These are phyloP conservation scores for zebrafish (Danio rerio) DNA, from an alignment of 2,113 vertebrate species.

Conservation along the genomic window DNA sequence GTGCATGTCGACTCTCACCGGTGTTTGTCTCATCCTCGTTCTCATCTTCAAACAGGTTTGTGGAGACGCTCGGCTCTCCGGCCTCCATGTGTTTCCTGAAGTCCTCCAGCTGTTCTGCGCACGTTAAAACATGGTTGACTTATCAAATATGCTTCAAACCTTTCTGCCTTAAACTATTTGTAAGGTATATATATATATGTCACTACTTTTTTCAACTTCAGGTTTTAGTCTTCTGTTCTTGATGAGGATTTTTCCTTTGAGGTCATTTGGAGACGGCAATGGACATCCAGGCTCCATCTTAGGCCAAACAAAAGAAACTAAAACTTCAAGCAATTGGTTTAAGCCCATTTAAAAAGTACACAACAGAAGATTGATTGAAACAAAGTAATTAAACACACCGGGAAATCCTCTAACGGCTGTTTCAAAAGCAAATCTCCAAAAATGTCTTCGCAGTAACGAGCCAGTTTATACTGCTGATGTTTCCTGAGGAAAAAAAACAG, in stretches of 20 bases:
- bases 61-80: conserved; percentile 88
- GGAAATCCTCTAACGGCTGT: conserved; percentile 87
- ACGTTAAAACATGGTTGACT: conserved; percentile 49
- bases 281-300: conserved; percentile 88
- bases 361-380: not conserved
- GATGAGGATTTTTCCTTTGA: conserved; percentile 97
- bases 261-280: conserved; percentile 92
- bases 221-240: conserved; percentile 98
- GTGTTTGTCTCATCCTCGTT: conserved; percentile 91
- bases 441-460: conserved; percentile 96
- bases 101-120: conserved; percentile 91
- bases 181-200: not conserved
- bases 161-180: not conserved
- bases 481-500: conserved; percentile 77
- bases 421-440: conserved; percentile 95
- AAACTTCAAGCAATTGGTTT: not conserved
- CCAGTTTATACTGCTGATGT: conserved; percentile 99
- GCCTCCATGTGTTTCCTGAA: conserved; percentile 97
- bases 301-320: conserved; percentile 47
- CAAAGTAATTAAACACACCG: conserved; percentile 73
- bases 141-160: not conserved
- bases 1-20: conserved; percentile 72
- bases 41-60: conserved; percentile 92
- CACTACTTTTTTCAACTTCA: conserved; percentile 95
- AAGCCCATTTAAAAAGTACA: not conserved